Evolutionary conservation across 64 coral and sea anemone species (phyloP), one percentile per base, ranked within the genome.

Genomic region (Actinia tenebrosa): DNA sequence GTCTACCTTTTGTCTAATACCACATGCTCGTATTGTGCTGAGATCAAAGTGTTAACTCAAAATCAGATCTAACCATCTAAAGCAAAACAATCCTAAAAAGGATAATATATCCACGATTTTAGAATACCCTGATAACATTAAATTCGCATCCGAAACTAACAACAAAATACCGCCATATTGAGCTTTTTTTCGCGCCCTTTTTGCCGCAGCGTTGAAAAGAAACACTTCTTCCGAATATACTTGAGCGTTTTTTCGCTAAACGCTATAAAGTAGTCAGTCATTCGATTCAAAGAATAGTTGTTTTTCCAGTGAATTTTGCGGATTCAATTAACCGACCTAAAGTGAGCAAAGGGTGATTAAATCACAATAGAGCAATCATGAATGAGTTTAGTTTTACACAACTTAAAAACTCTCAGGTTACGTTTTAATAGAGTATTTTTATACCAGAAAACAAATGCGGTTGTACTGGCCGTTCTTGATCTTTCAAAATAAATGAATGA

Each of bases 11-110:
- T 85, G 83, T 85, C 25, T 16, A 3, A 56, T 42, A 19, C 83
- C 83, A 85, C 56, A 85, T 85, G 83, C 83, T 61, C 15, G 60
- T 27, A 85, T 85, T 85, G 83, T 64, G 7, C 44, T 44, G 60
- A 61, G 20, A 37, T 44, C 79, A 81, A 81, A 81, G 79, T 81
- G 79, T 81, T 81, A 81, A 81, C 79, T 81, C 44, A 45, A 81
- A 81, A 81, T 81, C 69, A 75, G 26, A 75, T 75, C 69, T 3
- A 37, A 75, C 69, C 13, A 75, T 27, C 69, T 42, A 16, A 43
- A 75, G 69, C n/a, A 75, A 75, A 75, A 75, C 69, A 75, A 75
- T 30, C 25, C 20, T 75, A 75, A 26, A 75, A 75, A n/a, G 15
- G 69, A n/a, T 75, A 75, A 75, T 75, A 14, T 14, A 42, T 75